Conservation (phyloP, 2,113 vertebrate species). For the Scatophagus argus region DNA sequence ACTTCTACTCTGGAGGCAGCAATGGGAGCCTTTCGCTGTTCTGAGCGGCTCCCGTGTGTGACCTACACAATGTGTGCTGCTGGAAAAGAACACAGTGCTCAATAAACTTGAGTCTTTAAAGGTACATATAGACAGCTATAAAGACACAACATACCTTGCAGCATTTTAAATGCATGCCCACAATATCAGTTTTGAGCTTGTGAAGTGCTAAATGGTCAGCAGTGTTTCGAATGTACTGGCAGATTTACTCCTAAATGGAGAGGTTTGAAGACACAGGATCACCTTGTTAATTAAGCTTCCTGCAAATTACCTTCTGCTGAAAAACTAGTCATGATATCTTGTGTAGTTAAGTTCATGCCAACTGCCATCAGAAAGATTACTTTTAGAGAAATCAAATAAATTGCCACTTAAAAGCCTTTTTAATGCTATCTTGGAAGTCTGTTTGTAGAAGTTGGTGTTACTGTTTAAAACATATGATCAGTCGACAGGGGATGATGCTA, state of each 20-base stretch:
- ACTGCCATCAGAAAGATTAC: background rate
- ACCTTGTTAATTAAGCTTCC: constrained; percentile 4
- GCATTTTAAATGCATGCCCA: constrained; percentile 2
- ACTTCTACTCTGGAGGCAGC: background rate
- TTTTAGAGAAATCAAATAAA: background rate
- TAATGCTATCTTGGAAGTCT: background rate
- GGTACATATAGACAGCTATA: background rate
- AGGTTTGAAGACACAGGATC: background rate
- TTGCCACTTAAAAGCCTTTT: background rate
- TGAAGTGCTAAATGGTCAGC: constrained; percentile 9
- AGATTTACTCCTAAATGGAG: constrained; percentile 15
- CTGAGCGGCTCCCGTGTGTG: background rate
- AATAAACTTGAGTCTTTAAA: constrained; percentile 4
- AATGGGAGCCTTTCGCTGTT: background rate
- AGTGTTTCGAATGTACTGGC: constrained; percentile 15
- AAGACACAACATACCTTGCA: background rate
- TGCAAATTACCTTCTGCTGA: constrained; percentile 11
- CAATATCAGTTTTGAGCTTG: constrained; percentile 2
- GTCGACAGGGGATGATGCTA: background rate
- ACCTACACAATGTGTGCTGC: background rate
- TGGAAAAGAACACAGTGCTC: constrained; percentile 29
- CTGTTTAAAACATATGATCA: background rate
- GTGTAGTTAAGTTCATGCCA: constrained; percentile 5
- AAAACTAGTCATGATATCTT: constrained; percentile 11
- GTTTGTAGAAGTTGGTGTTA: background rate